These are phyloP conservation scores for Eretmocerus hayati DNA, from an alignment of 2,888 invertebrate genomes.

Conservation along the genomic window DNA sequence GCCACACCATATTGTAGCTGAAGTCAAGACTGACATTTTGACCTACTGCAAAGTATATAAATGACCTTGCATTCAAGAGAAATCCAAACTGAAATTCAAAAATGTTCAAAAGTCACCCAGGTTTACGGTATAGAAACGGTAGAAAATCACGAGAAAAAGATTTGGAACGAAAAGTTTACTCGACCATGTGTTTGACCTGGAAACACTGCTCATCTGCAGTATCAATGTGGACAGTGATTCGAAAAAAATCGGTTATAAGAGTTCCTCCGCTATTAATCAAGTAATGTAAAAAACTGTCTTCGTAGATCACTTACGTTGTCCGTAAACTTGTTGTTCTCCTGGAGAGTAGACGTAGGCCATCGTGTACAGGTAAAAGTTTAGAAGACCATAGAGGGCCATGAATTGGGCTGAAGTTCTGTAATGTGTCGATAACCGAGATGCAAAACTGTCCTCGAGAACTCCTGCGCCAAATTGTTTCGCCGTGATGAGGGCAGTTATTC, in stretches of 20 bases:
- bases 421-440: slow-evolving; percentile 76
- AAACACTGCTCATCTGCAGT: not conserved
- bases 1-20: too few relatives aligned
- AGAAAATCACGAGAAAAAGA: not conserved
- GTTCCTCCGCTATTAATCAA: not conserved
- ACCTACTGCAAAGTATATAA: too few relatives aligned
- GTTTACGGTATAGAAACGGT: too few relatives aligned
- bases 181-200: not conserved
- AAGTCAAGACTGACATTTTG: too few relatives aligned
- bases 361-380: slow-evolving; percentile 89
- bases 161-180: slow-evolving; percentile 3
- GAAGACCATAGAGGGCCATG: slow-evolving; percentile 88
- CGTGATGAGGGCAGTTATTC: slow-evolving; percentile 68
- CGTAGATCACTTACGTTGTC: slow-evolving; percentile 52
- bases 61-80: too few relatives aligned
- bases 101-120: not conserved
- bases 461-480: slow-evolving; percentile 80
- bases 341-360: slow-evolving; percentile 95
- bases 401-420: slow-evolving; percentile 91
- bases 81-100: not conserved
- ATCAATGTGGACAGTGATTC: not conserved
- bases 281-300: not conserved
- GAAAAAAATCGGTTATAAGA: not conserved
- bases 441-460: slow-evolving; percentile 89
- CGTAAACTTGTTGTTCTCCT: slow-evolving; percentile 70